Evolutionary conservation across 2,888 invertebrate species (phyloP), one percentile per base, ranked within the genome.

Genomic region (Philonicus albiceps): DNA sequence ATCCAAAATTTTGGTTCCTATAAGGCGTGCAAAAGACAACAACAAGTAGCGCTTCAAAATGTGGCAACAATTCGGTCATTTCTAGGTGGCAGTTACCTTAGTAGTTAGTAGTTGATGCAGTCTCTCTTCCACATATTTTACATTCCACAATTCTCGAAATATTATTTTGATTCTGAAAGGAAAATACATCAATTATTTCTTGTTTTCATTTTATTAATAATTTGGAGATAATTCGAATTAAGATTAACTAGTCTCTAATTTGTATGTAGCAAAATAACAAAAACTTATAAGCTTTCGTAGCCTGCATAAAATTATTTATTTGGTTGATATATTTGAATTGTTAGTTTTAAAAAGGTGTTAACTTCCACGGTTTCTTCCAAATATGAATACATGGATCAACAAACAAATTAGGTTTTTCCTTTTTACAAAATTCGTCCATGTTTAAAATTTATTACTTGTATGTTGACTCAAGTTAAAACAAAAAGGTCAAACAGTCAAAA

Each of bases 1-100:
- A 87, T 87, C 86, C 85, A 87, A 64, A 34, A 81, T 86, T 43
- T 74, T 85, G 86, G 85, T 80, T 86, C 87, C 86, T 87, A 83
- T 72, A 30, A 74, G n/a, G 74, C 74, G 74, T 74, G 74, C 74
- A 74, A 37, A 31, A 74, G 74, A 64, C 74, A 74, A 34, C 74
- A 74, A 34, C 74, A 74, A 31, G 74, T 74, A 74, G 74, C 31
- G 74, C 74, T 74, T 74, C 37, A 74, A 74, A 37, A 74, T 34
- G 74, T 74, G 74, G 74, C 31, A 30, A 74, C 37, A 74, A 74
- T 74, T 74, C 34, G 74, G 7, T 74, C 19, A 16, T n/a, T 74
- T 74, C 37, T 74, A 74, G 34, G 37, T 74, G 74, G 34, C 72
- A 76, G 30, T 83, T 85, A 87, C 87, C 87, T 87, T 87, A 76